phyloP scores from a whole-genome alignment of 1,140 invertebrate species.

The Colletes gigas region DNA sequence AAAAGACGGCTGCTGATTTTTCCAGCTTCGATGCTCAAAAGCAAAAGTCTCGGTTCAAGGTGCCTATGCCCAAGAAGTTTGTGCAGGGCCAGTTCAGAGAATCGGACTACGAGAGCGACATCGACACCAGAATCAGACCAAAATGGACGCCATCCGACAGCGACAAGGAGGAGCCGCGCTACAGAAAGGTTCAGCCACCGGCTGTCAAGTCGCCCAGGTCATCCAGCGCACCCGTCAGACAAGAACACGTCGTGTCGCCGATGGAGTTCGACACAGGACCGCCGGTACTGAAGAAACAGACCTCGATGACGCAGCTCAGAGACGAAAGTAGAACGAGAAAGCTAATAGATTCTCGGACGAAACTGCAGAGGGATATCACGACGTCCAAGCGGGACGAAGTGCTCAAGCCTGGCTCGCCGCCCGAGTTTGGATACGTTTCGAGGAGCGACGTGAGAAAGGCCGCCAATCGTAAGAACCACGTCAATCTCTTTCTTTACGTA shows the following conservation, averaged over 20 bases:
- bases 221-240: constrained; percentile 77
- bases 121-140: constrained; percentile 83
- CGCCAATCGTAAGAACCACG: constrained; percentile 76
- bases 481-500: constrained; percentile 38
- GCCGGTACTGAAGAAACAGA: constrained; percentile 75
- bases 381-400: constrained; percentile 63
- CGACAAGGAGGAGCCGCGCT: constrained; percentile 83
- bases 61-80: constrained; percentile 85
- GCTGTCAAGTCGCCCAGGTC: constrained; percentile 71
- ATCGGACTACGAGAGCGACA: constrained; percentile 88
- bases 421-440: constrained; percentile 83
- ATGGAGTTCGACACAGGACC: constrained; percentile 84
- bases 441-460: constrained; percentile 77
- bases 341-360: constrained; percentile 2
- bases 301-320: constrained; percentile 59
- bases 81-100: constrained; percentile 85
- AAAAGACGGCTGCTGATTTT: constrained; percentile 59
- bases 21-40: constrained; percentile 55
- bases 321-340: constrained; percentile 28
- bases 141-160: constrained; percentile 84
- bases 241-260: constrained; percentile 82
- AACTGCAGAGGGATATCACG: constrained; percentile 21
- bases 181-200: constrained; percentile 84
- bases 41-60: constrained; percentile 78
- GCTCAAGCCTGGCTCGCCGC: constrained; percentile 83